These are phyloP conservation scores for Chelonia mydas DNA, from an alignment of 2,797 vertebrate species.

Conservation along the genomic window DNA sequence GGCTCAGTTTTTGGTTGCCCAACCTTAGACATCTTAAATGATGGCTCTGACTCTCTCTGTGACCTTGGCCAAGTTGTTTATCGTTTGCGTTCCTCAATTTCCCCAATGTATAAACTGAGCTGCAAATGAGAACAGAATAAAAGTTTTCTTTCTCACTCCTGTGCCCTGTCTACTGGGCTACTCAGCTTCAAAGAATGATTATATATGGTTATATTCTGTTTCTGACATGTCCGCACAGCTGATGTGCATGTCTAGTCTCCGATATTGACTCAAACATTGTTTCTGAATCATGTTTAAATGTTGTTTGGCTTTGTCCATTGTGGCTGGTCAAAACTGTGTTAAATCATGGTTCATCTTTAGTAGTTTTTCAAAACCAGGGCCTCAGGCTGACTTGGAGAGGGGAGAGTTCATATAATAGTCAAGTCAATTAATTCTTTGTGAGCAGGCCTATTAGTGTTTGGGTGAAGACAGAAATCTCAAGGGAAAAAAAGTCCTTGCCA, in stretches of 20 bases:
- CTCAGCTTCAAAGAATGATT: neutral
- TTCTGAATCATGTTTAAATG: neutral
- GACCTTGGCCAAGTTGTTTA: neutral
- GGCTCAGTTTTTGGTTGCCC: neutral
- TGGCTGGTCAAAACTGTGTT: constrained; percentile 1
- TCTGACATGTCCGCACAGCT: neutral
- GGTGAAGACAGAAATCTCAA: neutral
- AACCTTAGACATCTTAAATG: neutral
- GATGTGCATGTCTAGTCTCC: neutral
- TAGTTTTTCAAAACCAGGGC: neutral
- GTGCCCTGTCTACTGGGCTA: neutral
- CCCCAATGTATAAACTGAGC: neutral
- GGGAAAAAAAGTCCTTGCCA: neutral
- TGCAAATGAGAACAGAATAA: neutral
- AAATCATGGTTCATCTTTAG: neutral
- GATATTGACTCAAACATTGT: neutral
- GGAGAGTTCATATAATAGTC: neutral
- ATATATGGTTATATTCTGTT: neutral
- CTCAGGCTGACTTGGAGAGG: neutral
- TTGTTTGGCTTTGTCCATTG: neutral
- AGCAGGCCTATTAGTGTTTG: neutral
- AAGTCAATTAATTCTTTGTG: constrained; percentile 23
- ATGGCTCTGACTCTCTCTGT: neutral
- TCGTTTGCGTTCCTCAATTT: neutral
- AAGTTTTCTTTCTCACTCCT: neutral